Base-by-base conservation (phyloP, 2,797 vertebrate genomes). In the Sebastes nivosus region DNA sequence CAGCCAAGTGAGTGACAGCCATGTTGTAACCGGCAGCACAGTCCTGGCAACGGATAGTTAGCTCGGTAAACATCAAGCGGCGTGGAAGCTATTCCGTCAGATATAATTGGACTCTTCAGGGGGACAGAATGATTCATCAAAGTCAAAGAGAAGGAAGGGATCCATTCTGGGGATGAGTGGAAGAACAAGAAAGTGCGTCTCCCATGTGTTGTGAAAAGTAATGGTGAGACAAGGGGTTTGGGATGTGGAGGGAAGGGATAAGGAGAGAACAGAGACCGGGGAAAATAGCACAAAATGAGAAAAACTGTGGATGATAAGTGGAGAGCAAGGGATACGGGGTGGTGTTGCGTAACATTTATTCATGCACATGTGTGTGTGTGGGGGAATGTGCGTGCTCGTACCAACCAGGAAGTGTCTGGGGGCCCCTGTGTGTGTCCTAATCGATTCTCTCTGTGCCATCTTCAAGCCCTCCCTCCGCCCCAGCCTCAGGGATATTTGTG, bases 391-490 rank as follows among this genome's bases (percentile, higher is more conserved):
- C 42, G 63, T 10, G 22, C 55, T 54, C 10, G 5, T 61, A 61
- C 42, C 63, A 69, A 72, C 72, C 81, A 75, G 73, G 80, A 87
- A 77, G 75, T 69, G 75, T 87, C 84, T 73, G 42, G 54, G 72
- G 27, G 77, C 10, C n/a, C 11, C 13, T 13, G 29, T 80, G 60
- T 82, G 29, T 22, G 67, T 85, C 75, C 82, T 90, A 87, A 93
- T 94, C 83, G 80, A 93, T 93, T 93, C 87, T 91, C 85, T 92
- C 84, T 92, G 79, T 91, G 86, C 79, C 84, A 73, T 89, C 87
- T 89, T 86, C 80, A 86, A 90, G 78, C 69, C 80, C 61, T 81
- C 72, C 77, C 83, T 78, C 63, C 77, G 61, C 77, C 64, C 25
- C 81, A 78, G 84, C 93, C 89, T 82, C 64, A 6, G 92, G 89